Evolutionary conservation across 1,140 invertebrate genomes (phyloP), one percentile per base, ranked within the genome.

Genomic region (Chlorops oryzae): DNA sequence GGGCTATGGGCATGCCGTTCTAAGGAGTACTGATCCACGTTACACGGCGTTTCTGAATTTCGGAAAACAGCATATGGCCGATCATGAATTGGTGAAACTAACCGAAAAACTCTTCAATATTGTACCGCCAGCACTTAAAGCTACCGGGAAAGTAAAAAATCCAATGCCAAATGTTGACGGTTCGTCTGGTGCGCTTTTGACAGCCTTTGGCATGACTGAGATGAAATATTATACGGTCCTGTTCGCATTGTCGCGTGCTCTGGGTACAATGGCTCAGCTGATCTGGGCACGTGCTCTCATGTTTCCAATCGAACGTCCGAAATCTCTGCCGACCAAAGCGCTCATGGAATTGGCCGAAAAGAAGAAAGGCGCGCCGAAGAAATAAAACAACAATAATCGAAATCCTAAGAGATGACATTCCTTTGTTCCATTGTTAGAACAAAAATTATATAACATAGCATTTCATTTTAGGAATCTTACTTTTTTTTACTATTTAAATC

Each of bases 151-250:
- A 74, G 91, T 95, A 13, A 91, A 93, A 78, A 97, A 97, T 80
- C 94, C 94, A 22, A 97, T 91, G 91, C 94, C 94, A 35, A 97
- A 97, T 76, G 94, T 97, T 51, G 94, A 98, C 74, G 93, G 94
- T 24, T 93, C 96, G 75, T 96, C 91, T 55, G 94, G 94, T 46
- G 92, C 96, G 7, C 77, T 98, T 5, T 75, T 97, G 41, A 76
- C 93, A 81, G 88, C 97, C 77, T 97, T 91, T 67, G 89, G 90
- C 44, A 80, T 98, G 80, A 96, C 82, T 55, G 93, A 98, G 74
- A 96, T 95, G 90, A 90, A 90, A 67, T 98, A 92, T 74, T 98
- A 98, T 79, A 98, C 95, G 12, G 95, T 98, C 1, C 75, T 98
- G 55, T 96, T 97, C 72, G 93, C 93, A 34, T 90, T 97, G 3